phyloP scores from a whole-genome alignment of 2,113 vertebrate genomes.

The Dolichallabes microphthalmus region DNA sequence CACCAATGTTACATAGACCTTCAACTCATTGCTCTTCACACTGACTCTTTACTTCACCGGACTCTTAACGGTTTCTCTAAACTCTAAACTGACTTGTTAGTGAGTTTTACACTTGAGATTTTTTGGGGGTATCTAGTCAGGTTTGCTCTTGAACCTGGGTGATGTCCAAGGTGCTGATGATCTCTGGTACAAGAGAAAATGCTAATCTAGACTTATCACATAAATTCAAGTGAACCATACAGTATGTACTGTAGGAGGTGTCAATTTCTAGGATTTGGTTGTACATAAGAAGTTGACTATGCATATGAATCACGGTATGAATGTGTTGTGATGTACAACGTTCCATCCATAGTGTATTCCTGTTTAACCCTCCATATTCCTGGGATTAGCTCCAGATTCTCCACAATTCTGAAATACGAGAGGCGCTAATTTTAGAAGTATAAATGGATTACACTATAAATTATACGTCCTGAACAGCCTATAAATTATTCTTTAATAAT shows the following conservation, averaged over 20 bases:
- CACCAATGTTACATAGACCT: slow-evolving; percentile 12
- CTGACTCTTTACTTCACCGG: background rate
- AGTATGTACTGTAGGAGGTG: background rate
- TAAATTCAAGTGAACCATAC: background rate
- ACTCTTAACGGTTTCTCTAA: too few species aligned
- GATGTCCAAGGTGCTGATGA: background rate
- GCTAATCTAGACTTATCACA: background rate
- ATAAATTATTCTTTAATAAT: background rate
- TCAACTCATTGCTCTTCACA: background rate
- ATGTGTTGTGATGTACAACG: background rate
- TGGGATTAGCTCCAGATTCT: background rate
- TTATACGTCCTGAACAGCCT: background rate
- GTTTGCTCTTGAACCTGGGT: background rate
- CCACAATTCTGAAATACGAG: background rate
- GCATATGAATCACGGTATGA: background rate
- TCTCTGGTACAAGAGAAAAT: too few species aligned
- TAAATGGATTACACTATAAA: background rate
- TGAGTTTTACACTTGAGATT: background rate
- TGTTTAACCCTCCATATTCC: background rate
- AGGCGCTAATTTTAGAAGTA: background rate
- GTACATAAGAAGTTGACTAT: background rate
- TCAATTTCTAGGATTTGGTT: background rate
- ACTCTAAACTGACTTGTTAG: background rate
- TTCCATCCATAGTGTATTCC: background rate
- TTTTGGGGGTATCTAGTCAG: background rate